phyloP scores from a whole-genome alignment of 2,888 invertebrate species.

The Diarsia dahlii region DNA sequence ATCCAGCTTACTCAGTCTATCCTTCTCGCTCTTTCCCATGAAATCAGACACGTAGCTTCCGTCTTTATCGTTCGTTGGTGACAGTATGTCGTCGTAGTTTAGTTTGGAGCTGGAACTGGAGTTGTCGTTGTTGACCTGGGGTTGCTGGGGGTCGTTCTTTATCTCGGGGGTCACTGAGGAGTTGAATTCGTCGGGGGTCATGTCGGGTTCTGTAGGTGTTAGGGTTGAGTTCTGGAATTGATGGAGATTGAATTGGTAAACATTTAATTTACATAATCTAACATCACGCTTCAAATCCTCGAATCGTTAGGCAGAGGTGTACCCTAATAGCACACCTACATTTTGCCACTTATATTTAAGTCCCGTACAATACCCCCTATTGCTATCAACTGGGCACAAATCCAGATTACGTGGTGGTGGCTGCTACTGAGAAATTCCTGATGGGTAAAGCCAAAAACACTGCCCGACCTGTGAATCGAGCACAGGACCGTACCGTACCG shows the following conservation, averaged over 20 bases:
- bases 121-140: constrained; percentile 73
- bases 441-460: too few relatives aligned
- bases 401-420: too few relatives aligned
- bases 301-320: too few relatives aligned
- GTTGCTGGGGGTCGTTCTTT: constrained; percentile 71
- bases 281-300: too few relatives aligned
- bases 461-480: too few relatives aligned
- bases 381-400: too few relatives aligned
- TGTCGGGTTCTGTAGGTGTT: constrained; percentile 78
- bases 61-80: constrained; percentile 72
- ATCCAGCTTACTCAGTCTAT: constrained; percentile 86
- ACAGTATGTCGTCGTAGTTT: constrained; percentile 73
- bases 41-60: constrained; percentile 67
- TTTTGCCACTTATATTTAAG: too few relatives aligned
- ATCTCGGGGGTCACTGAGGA: constrained; percentile 78
- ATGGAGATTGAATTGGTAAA: background rate
- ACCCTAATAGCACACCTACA: too few relatives aligned
- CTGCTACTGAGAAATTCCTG: too few relatives aligned
- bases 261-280: too few relatives aligned
- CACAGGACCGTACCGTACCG: too few relatives aligned
- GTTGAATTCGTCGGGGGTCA: constrained; percentile 67
- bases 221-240: constrained; percentile 81
- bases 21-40: constrained; percentile 77
- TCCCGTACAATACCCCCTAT: too few relatives aligned
- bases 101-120: constrained; percentile 74